A percentile compares a stretch with the other conserved stretches of the same genome.
phyloP scores from a whole-genome alignment of 2,797 vertebrate species.

The Coranthus polyacanthus region DNA sequence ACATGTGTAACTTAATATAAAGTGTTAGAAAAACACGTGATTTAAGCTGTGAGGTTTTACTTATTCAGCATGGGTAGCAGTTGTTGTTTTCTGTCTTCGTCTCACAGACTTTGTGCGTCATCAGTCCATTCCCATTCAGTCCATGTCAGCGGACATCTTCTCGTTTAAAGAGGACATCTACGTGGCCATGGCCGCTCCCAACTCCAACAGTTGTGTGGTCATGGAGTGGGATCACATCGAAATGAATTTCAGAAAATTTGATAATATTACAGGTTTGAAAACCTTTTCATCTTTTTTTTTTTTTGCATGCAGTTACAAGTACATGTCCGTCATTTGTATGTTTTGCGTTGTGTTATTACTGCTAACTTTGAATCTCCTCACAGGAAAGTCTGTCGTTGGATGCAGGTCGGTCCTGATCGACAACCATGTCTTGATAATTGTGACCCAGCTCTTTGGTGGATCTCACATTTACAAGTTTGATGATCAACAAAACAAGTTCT shows the following conservation, averaged over 20 bases:
- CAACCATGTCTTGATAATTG: constrained; percentile 93
- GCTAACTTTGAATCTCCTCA: constrained; percentile 24
- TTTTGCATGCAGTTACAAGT: not conserved
- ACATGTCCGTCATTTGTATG: not conserved
- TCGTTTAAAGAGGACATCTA: constrained; percentile 96
- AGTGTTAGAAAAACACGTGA: not conserved
- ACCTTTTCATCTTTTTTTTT: not conserved
- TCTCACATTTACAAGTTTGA: constrained; percentile 97
- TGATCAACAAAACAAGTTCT: constrained; percentile 94
- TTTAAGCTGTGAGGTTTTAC: constrained; percentile 27
- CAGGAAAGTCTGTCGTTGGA: constrained; percentile 96
- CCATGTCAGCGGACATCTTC: constrained; percentile 96
- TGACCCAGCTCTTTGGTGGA: constrained; percentile 96
- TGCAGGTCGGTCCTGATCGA: constrained; percentile 95
- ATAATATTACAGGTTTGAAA: constrained; percentile 95
- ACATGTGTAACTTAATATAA: no score
- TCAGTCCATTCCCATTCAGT: constrained; percentile 94
- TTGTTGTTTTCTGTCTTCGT: constrained; percentile 38
- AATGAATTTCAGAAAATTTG: constrained; percentile 96
- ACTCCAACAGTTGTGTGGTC: constrained; percentile 96
- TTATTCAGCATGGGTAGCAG: constrained; percentile 22
- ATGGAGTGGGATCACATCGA: constrained; percentile 99
- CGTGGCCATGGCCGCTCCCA: constrained; percentile 94
- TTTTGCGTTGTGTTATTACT: not conserved
- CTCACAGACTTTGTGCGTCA: constrained; percentile 93